Base-by-base conservation (phyloP, 2,888 invertebrate species). In the Ophion ventricosus region DNA sequence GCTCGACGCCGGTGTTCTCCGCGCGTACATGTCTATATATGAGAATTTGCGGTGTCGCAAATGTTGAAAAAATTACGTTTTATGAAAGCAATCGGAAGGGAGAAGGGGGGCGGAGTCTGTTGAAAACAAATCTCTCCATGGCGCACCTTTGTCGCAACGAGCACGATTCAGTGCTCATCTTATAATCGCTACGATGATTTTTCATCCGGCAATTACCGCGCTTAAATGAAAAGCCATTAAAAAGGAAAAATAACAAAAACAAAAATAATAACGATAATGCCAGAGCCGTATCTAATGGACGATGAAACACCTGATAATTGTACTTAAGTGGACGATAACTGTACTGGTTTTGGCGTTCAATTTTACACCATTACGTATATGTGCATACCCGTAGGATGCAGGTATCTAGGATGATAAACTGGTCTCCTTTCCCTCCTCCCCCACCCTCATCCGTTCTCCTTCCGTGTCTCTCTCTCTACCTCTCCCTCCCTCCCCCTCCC, bases 391-490 rank as follows among this genome's bases (percentile, higher is more conserved):
- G 79, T 80, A 72, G 76, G 75, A 77, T 76, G 80, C 66, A 29
- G 76, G 76, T 79, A 84, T 85, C 73, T 79, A 72, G 61, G 69
- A 82, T 82, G 82, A 84, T 84, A 80, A 84, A 85, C 87, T 73
- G 63, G 77, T 82, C 75, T 76, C 83, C 83, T 84, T 85, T 83
- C 82, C 85, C 79, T 84, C 83, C 49, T 49, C 2, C 49, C 14
- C 2, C 49, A 49, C 17, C 49, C 49, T 17, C 14, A 49, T 17
- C 17, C 14, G 14, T 17, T 14, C 3, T 49, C 49, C 17, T 17
- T 10, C 40, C 10, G 3, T 14, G 11, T 43, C 11, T 43, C 14
- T 43, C 43, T 43, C 43, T 43, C 43, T 43, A 1, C 11, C 43
- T 11, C 43, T 14, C 14, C 11, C 43, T 14, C 43, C 10, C 40